Conservation (phyloP, 2,888 invertebrate species). For the Pachycephus smyrnensis region DNA sequence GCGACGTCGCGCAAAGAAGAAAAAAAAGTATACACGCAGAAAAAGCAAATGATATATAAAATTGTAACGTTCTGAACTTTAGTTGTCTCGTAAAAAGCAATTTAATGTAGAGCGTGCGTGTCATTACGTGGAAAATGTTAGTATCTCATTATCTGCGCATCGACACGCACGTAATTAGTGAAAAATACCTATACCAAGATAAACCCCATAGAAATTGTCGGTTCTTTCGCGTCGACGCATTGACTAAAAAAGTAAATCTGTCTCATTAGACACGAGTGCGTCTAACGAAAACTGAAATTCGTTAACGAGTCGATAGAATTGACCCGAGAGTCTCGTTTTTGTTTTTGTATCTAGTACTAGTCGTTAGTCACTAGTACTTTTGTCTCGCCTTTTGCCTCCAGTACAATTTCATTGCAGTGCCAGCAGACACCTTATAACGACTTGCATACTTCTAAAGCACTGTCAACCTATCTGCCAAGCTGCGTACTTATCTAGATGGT, state of each 20-base stretch:
- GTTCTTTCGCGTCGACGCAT: constrained; percentile 41
- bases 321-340: constrained; percentile 1
- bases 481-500: too few relatives aligned
- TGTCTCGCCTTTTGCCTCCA: constrained; percentile 58
- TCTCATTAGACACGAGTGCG: constrained; percentile 37
- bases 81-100: constrained; percentile 1
- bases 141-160: constrained; percentile 40
- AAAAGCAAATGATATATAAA: constrained; percentile 39
- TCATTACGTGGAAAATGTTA: constrained; percentile 29
- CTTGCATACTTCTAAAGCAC: too few relatives aligned
- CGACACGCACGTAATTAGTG: constrained; percentile 40
- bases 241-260: constrained; percentile 26
- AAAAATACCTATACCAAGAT: constrained; percentile 46
- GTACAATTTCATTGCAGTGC: constrained; percentile 22
- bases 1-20: too few relatives aligned
- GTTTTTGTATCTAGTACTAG: constrained; percentile 2
- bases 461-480: too few relatives aligned
- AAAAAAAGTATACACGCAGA: too few relatives aligned
- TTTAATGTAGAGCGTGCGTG: too few relatives aligned
- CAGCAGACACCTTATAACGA: too few relatives aligned
- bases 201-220: constrained; percentile 31
- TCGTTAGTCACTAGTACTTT: constrained; percentile 7
- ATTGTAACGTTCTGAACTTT: constrained; percentile 45
- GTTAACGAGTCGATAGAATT: constrained; percentile 12
- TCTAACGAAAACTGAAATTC: constrained; percentile 24